Base-by-base conservation (phyloP, 2,888 invertebrate genomes). In the Mesorhabditis spiculigera region DNA sequence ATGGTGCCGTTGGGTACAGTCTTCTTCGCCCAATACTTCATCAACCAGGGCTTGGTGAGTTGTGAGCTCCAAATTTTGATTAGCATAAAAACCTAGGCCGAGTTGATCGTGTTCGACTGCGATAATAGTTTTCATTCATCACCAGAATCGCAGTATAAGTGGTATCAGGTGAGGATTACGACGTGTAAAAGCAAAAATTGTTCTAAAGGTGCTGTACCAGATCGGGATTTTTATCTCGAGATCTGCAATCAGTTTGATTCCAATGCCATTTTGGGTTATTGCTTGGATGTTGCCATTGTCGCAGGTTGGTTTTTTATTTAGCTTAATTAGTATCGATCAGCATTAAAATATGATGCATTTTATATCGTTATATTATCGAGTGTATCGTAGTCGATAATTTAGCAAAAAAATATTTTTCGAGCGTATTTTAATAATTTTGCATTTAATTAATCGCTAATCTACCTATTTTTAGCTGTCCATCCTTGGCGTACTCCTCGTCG, bases 91-190 rank as follows among this genome's bases (percentile, higher is more conserved):
- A 50, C n/a, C 58, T 50, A 50, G 58, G 58, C 58, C n/a, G 58
- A 50, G n/a, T 50, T 50, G n/a, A 50, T 50, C 58, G n/a, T 50
- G 10, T 50, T 50, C n/a, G 58, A 50, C n/a, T 50, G 58, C 58
- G n/a, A 10, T 50, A 10, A 50, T 10, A n/a, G 58, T 13, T 50
- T 50, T 2, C 58, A 50, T 50, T 50, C 58, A 13, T 50, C 58
- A n/a, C 58, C 58, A 13, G 58, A 50, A 10, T 50, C 58, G n/a
- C 58, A 50, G 58, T 50, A 50, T 50, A 50, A 50, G 58, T 50
- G 58, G 58, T 50, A 50, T 50, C 58, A 50, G n/a, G 58, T 50
- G 58, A n/a, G 58, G 8, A 50, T 50, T 50, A n/a, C n/a, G 8
- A n/a, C n/a, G 8, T 50, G 58, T 13, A n/a, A 50, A n/a, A 50